Evolutionary conservation across 2,113 vertebrate species (phyloP).

Genomic region (Scomber japonicus): DNA sequence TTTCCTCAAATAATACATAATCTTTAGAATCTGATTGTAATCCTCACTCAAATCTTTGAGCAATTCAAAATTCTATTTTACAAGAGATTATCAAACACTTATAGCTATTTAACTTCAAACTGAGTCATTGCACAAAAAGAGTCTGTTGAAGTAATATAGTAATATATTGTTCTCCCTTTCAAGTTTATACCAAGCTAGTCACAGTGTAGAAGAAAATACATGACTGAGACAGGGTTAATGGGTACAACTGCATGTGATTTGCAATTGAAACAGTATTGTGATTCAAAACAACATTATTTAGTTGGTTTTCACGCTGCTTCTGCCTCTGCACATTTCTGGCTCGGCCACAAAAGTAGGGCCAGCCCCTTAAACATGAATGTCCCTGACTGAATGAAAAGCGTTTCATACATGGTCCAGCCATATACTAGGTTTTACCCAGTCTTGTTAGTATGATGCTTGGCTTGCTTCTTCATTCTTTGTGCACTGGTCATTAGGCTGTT

Average conservation of each 20-base stretch:
- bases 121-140: neutral
- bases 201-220: conserved; percentile 8
- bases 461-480: conserved; percentile 43
- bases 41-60: neutral
- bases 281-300: conserved; percentile 31
- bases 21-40: neutral
- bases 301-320: conserved; percentile 17
- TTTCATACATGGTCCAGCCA: too few relatives aligned
- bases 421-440: too few relatives aligned
- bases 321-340: conserved; percentile 4
- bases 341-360: too few relatives aligned
- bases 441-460: conserved; percentile 31
- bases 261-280: conserved; percentile 22
- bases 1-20: too few relatives aligned
- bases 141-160: neutral
- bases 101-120: neutral
- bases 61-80: neutral
- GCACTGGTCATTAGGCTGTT: conserved; percentile 52
- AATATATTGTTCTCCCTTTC: neutral
- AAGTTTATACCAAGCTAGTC: neutral
- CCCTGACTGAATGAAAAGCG: too few relatives aligned
- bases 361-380: too few relatives aligned
- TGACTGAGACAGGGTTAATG: neutral
- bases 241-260: conserved; percentile 14
- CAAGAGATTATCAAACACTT: neutral